These are phyloP conservation scores for Epinephelus coioides DNA, from an alignment of 2,797 vertebrate genomes.

Conservation along the genomic window DNA sequence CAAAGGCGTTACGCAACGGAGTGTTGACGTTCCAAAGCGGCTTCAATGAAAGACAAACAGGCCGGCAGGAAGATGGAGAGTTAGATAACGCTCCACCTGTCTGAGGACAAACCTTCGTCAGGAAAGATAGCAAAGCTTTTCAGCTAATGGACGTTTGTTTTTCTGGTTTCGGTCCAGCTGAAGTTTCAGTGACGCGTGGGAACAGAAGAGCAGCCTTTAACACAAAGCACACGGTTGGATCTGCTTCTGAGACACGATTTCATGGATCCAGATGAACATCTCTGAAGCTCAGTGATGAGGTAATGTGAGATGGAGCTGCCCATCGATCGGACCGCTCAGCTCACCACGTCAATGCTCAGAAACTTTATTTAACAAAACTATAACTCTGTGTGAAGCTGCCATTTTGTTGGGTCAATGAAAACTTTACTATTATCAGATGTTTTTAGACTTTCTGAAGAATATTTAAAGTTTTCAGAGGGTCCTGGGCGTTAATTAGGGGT, in stretches of 20 bases:
- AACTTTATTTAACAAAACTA: neutral
- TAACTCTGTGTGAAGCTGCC: no score
- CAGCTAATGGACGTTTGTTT: conserved; percentile 54
- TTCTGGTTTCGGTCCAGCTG: conserved; percentile 29
- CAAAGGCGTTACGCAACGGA: conserved; percentile 20
- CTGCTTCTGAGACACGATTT: conserved; percentile 22
- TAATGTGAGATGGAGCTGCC: conserved; percentile 49
- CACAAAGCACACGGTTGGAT: conserved; percentile 56
- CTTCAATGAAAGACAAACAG: conserved; percentile 50
- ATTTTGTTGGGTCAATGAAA: no score
- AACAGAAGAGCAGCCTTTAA: conserved; percentile 38
- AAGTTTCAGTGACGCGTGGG: conserved; percentile 34
- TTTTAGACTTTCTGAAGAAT: no score
- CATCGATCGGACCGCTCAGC: conserved; percentile 21
- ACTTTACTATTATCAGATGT: no score
- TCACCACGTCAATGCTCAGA: neutral
- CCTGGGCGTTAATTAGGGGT: no score
- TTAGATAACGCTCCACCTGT: conserved; percentile 59
- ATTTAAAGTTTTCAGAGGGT: no score
- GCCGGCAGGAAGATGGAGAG: conserved; percentile 32
- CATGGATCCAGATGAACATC: conserved; percentile 16
- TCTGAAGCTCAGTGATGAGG: conserved; percentile 39
- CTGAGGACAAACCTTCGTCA: conserved; percentile 24
- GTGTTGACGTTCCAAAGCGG: conserved; percentile 42
- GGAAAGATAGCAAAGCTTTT: conserved; percentile 39